Percentiles rank a stretch among this genome's conserved stretches.
These are phyloP conservation scores for Uropsilus gracilis DNA, from an alignment of 2,113 vertebrate genomes.

Conservation along the genomic window DNA sequence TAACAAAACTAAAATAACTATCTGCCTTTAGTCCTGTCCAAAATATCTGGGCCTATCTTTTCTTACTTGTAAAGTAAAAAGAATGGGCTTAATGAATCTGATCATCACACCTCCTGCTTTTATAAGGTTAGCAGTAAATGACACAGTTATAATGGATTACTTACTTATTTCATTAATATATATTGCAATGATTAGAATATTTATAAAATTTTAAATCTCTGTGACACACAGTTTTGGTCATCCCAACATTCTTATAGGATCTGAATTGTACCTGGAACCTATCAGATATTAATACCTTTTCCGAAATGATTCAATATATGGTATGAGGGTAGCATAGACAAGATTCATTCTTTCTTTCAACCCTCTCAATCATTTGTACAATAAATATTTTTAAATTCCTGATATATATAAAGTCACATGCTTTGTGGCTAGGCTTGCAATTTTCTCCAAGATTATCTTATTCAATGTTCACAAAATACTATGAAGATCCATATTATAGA, in stretches of 20 bases:
- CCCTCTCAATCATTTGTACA: neutral
- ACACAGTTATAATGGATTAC: neutral
- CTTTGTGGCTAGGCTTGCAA: neutral
- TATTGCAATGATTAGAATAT: neutral
- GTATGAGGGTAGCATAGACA: neutral
- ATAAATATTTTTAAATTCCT: constrained; percentile 7
- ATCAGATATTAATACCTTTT: neutral
- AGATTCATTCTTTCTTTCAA: neutral
- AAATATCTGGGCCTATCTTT: neutral
- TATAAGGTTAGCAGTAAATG: neutral
- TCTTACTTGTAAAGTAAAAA: neutral
- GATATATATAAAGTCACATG: neutral
- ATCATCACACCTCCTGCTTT: neutral
- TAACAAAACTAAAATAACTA: neutral
- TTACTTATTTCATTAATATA: neutral
- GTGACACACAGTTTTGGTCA: neutral
- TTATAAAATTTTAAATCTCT: neutral
- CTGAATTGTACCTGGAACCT: neutral
- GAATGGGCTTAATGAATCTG: neutral
- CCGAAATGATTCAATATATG: neutral
- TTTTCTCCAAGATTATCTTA: neutral
- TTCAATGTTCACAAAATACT: neutral
- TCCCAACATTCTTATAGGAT: neutral
- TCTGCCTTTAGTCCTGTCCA: neutral
- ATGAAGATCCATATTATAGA: neutral